Percentiles rank a stretch among this genome's conserved stretches.
These are phyloP conservation scores for Acanthacorydalis orientalis DNA, from an alignment of 2,888 invertebrate species.

Conservation along the genomic window DNA sequence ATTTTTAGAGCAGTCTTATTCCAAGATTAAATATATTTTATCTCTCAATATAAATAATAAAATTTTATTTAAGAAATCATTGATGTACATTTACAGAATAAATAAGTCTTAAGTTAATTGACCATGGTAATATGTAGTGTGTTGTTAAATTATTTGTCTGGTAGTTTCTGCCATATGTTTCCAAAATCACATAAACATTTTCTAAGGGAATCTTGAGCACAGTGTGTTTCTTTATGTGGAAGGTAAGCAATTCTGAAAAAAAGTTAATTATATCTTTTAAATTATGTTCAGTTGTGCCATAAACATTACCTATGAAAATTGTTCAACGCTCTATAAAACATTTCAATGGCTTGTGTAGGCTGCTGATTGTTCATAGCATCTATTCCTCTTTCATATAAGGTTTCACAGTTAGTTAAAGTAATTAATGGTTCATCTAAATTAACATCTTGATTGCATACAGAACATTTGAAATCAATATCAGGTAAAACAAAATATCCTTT, in stretches of 20 bases:
- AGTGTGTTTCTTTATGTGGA: slow-evolving; percentile 49
- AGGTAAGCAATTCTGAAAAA: slow-evolving; percentile 33
- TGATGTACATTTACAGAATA: too few species aligned
- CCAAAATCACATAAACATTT: slow-evolving; percentile 30
- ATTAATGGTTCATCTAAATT: slow-evolving; percentile 27
- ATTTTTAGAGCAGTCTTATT: too few species aligned
- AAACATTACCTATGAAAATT: slow-evolving; percentile 32
- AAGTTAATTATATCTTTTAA: neutral
- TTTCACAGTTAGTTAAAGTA: slow-evolving; percentile 28
- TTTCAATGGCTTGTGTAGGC: slow-evolving; percentile 32
- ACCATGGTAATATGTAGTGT: too few species aligned
- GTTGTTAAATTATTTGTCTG: too few species aligned
- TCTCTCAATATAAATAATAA: too few species aligned
- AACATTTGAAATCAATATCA: slow-evolving; percentile 27
- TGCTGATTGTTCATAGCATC: slow-evolving; percentile 35
- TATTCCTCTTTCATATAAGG: slow-evolving; percentile 28
- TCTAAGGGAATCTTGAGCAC: slow-evolving; percentile 52
- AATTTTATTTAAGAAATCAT: too few species aligned
- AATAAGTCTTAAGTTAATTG: too few species aligned
- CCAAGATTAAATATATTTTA: too few species aligned
- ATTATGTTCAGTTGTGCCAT: neutral
- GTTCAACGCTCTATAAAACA: slow-evolving; percentile 39
- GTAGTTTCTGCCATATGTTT: neutral
- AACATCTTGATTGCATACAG: slow-evolving; percentile 31
- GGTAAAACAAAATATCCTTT: slow-evolving; percentile 28